A percentile compares a stretch with the other conserved stretches of the same genome.
Evolutionary conservation across 1,140 invertebrate species (phyloP).

Genomic region (Myzus persicae): DNA sequence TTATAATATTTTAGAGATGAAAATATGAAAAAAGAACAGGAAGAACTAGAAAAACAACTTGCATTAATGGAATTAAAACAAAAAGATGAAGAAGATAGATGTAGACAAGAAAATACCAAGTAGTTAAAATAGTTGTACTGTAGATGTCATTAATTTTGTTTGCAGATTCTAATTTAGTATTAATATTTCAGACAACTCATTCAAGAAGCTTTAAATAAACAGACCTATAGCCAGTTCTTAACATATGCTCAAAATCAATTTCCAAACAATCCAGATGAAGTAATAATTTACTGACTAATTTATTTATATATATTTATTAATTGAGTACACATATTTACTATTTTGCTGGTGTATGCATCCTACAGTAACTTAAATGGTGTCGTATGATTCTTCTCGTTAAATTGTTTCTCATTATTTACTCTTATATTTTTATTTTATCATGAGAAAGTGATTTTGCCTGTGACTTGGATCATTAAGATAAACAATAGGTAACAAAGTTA

Average conservation of each 20-base stretch:
- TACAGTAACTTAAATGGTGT: not conserved
- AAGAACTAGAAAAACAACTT: constrained; percentile 62
- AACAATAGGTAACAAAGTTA: too few species aligned
- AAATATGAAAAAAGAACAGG: constrained; percentile 60
- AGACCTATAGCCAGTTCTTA: constrained; percentile 93
- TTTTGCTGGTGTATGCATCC: not conserved
- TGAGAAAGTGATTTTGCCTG: not conserved
- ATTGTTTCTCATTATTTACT: not conserved
- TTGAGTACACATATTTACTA: not conserved
- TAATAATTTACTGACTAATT: constrained; percentile 62
- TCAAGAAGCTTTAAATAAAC: constrained; percentile 94
- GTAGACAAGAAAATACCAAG: constrained; percentile 69
- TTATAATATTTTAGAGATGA: constrained; percentile 46
- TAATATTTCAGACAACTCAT: constrained; percentile 76
- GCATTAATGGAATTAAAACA: constrained; percentile 56
- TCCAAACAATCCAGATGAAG: constrained; percentile 87
- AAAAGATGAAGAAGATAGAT: constrained; percentile 64
- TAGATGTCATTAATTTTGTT: not conserved
- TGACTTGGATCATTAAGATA: not conserved
- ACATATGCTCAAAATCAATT: constrained; percentile 95
- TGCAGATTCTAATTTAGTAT: not conserved
- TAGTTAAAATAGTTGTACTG: constrained; percentile 68
- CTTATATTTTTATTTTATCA: not conserved
- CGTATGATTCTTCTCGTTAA: not conserved
- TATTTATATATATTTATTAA: not conserved